Evolutionary conservation across 1,140 invertebrate species (phyloP), one percentile per base, ranked within the genome.

Genomic region (Mactra quadrangularis): DNA sequence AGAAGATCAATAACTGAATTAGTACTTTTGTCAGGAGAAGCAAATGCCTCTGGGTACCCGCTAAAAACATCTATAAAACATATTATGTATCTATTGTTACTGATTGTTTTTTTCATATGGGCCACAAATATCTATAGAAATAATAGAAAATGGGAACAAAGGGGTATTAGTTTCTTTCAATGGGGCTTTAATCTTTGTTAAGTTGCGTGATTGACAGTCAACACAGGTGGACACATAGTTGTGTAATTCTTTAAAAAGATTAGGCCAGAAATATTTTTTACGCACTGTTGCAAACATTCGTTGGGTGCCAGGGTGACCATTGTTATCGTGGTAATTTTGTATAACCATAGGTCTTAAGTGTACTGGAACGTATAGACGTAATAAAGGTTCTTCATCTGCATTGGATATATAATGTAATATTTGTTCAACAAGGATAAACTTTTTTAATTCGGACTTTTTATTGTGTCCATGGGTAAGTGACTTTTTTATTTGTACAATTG

Each of bases 41-140:
- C 53, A 64, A 83, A 86, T 13, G 68, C 57, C 47, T 83, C 75
- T 19, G 57, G 33, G 50, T 66, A 86, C 0, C 75, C 68, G 15
- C 31, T 47, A 33, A 74, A 86, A 7, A 60, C 15, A 41, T 74
- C 74, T 2, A 86, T 55, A 70, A 86, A 83, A 7, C 57, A 35
- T 0, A 79, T 11, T 22, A 83, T 45, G 25, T 47, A 66, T 17
- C 19, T 33, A 66, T 66, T 66, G 2, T 66, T 15, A 19, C 77
- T 4, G 77, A 79, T 2, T 35, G 1, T 77, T 47, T 4, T 17
- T 29, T 15, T 55, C 50, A 47, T 71, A 86, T 0, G 83, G 87
- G 7, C 84, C 85, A 1, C 59, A 70, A 11, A 88, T n/a, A 81
- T 88, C 85, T 11, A 82, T 6, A 35, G 35, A 57, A n/a, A 79